Evolutionary conservation across 2,797 vertebrate species (phyloP).

Genomic region (Leptodactylus fallax): DNA sequence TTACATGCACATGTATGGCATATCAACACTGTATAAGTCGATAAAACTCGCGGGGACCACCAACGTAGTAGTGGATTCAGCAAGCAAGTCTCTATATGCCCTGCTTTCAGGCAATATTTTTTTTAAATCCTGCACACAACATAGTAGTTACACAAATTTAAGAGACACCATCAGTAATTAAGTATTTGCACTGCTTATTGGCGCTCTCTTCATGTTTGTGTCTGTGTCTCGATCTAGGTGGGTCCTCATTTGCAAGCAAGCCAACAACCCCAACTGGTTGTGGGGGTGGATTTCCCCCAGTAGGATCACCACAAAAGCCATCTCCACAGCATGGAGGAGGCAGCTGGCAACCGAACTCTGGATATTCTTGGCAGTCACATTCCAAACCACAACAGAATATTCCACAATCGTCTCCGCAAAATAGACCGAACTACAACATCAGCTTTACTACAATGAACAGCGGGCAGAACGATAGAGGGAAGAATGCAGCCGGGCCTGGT

Average conservation of each 20-base stretch:
- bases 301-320: slow-evolving; percentile 90
- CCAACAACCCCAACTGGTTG: slow-evolving; percentile 93
- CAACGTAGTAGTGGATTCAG: too few relatives aligned
- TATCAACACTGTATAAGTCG: too few relatives aligned
- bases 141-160: too few relatives aligned
- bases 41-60: too few relatives aligned
- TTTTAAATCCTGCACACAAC: too few relatives aligned
- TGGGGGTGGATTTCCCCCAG: slow-evolving; percentile 87
- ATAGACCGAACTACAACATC: slow-evolving; percentile 95
- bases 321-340: slow-evolving; percentile 87
- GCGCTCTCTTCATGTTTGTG: not conserved
- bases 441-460: slow-evolving; percentile 87
- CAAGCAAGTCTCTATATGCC: too few relatives aligned
- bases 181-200: not conserved
- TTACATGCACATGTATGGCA: too few relatives aligned
- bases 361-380: slow-evolving; percentile 80
- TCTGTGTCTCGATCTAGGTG: slow-evolving; percentile 71
- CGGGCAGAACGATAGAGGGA: slow-evolving; percentile 78
- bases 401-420: slow-evolving; percentile 90
- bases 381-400: slow-evolving; percentile 79
- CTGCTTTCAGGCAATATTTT: too few relatives aligned
- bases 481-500: slow-evolving; percentile 81
- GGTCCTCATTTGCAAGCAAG: slow-evolving; percentile 93
- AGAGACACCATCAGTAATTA: not conserved
- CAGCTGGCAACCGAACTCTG: slow-evolving; percentile 83